Percentiles rank a stretch among this genome's conserved stretches.
Evolutionary conservation across 2,888 invertebrate species (phyloP).

Genomic region (Cactoblastis cactorum): DNA sequence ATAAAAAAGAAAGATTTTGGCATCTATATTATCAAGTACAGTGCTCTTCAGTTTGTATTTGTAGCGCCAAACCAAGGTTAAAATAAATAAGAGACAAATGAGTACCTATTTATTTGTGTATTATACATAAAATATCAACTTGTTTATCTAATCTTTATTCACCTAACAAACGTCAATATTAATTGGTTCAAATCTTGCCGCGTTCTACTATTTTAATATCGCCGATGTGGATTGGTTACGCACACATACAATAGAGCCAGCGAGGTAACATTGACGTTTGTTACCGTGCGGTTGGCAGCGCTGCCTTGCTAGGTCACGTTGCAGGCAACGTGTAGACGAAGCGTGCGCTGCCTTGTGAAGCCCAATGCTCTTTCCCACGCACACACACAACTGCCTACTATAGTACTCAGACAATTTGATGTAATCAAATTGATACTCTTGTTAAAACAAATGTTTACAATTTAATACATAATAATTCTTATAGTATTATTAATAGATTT

Average conservation of each 20-base stretch:
- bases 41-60: too few species aligned
- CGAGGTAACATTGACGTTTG: constrained; percentile 49
- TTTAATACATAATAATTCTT: background rate
- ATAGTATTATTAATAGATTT: background rate
- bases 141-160: background rate
- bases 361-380: constrained; percentile 26
- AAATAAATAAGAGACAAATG: too few species aligned
- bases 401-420: background rate
- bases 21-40: too few species aligned
- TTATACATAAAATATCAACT: background rate
- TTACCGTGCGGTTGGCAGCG: constrained; percentile 47
- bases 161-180: background rate
- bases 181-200: background rate
- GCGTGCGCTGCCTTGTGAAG: constrained; percentile 58
- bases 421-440: background rate
- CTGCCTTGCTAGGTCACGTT: constrained; percentile 58
- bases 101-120: background rate
- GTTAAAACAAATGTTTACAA: too few species aligned
- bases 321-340: constrained; percentile 60
- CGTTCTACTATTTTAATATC: constrained; percentile 2
- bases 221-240: background rate
- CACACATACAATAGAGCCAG: constrained; percentile 33
- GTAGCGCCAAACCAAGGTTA: too few species aligned
- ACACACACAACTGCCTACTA: constrained; percentile 26
- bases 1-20: too few species aligned